These are phyloP conservation scores for Acanthurus leucopareius DNA, from an alignment of 2,797 vertebrate genomes.

Conservation along the genomic window DNA sequence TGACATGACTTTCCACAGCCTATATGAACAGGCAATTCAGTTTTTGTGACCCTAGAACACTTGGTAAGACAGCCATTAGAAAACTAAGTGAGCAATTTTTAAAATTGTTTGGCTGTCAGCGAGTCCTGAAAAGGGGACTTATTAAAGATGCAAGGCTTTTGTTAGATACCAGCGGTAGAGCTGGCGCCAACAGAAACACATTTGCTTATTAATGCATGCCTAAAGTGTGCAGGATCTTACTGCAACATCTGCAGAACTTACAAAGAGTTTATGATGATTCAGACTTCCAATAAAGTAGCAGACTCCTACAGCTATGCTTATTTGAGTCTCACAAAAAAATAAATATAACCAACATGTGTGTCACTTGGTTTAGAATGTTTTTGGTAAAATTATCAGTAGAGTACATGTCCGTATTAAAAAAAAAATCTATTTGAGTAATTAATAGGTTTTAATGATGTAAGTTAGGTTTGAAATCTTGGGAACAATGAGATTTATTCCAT, in stretches of 20 bases:
- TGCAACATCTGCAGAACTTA: slow-evolving; percentile 32
- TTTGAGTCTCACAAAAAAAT: background rate
- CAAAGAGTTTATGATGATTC: slow-evolving; percentile 40
- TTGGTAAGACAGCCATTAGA: slow-evolving; percentile 30
- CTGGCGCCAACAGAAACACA: slow-evolving; percentile 33
- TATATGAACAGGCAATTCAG: slow-evolving; percentile 14
- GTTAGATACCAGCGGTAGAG: slow-evolving; percentile 17
- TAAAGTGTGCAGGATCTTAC: slow-evolving; percentile 33
- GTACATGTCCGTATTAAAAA: background rate
- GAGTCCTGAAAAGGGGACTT: slow-evolving; percentile 31
- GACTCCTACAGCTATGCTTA: background rate
- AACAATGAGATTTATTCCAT: slow-evolving; percentile 12
- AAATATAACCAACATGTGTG: background rate
- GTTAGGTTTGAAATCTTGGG: background rate
- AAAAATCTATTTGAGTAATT: background rate
- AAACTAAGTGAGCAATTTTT: slow-evolving; percentile 14
- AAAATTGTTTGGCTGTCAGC: slow-evolving; percentile 40
- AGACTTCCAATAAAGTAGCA: background rate
- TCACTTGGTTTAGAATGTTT: background rate
- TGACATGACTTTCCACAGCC: slow-evolving; percentile 4
- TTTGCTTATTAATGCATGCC: slow-evolving; percentile 44
- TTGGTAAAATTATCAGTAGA: background rate
- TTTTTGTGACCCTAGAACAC: slow-evolving; percentile 30
- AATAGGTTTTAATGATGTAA: background rate
- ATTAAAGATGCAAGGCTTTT: slow-evolving; percentile 33